Conservation (phyloP, 2,888 invertebrate species). For the Penaeus monodon region DNA sequence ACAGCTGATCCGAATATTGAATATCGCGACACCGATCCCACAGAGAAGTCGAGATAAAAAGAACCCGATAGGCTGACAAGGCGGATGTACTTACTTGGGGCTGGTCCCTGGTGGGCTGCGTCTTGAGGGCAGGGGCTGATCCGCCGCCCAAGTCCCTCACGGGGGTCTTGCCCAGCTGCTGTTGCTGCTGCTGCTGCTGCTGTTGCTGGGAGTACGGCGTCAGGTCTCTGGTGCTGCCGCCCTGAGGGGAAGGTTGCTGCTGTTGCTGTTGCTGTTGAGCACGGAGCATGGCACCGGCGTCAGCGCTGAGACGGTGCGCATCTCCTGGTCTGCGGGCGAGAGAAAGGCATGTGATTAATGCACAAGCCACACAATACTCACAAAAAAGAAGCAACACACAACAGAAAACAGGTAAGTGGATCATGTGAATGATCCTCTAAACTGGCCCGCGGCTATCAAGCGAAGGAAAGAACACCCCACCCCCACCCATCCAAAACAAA, state of each 20-base stretch:
- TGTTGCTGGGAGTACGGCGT: constrained; percentile 40
- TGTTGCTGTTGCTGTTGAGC: constrained; percentile 39
- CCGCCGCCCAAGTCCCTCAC: constrained; percentile 50
- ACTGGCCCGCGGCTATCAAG: too few relatives aligned
- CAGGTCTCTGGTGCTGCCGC: constrained; percentile 32
- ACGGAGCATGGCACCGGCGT: constrained; percentile 45
- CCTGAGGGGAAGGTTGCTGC: constrained; percentile 12
- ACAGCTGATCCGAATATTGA: too few relatives aligned
- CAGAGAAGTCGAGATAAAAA: too few relatives aligned
- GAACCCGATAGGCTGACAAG: too few relatives aligned
- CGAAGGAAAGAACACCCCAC: too few relatives aligned
- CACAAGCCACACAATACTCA: background rate
- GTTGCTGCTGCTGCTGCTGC: constrained; percentile 48
- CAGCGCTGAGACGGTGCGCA: constrained; percentile 53
- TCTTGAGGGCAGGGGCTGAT: constrained; percentile 42
- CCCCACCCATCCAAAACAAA: too few relatives aligned
- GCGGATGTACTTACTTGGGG: constrained; percentile 29
- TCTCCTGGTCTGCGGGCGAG: constrained; percentile 43
- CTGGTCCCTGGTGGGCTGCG: constrained; percentile 50
- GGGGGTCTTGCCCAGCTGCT: constrained; percentile 43
- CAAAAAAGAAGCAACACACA: too few relatives aligned
- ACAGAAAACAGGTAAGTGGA: too few relatives aligned
- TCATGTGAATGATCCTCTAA: too few relatives aligned
- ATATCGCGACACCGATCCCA: too few relatives aligned
- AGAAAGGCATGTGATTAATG: background rate